Base-by-base conservation (phyloP, 2,113 vertebrate genomes). In the Platichthys flesus region DNA sequence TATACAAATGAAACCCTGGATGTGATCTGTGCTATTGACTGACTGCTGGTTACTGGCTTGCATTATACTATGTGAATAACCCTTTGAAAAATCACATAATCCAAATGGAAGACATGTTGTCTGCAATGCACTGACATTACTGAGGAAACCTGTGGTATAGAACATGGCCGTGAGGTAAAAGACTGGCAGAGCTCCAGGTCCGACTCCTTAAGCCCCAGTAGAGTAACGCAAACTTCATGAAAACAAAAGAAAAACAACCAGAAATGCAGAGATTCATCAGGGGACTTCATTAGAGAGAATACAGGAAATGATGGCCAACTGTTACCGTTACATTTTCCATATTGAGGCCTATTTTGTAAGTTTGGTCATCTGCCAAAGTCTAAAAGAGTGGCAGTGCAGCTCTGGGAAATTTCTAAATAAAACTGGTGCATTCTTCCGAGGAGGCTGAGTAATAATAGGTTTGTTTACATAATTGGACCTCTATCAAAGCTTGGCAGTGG, bases 381-480 rank as follows among this genome's bases (percentile, higher is more conserved):
- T 55, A 71, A 76, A 85, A 83, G 18, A 85, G 52, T 56, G 77
- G 47, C 57, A 71, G 15, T 15, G 49, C 31, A 35, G 62, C 83
- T 79, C 37, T 66, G 51, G 74, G 76, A 67, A 35, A 60, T 52
- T 56, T 85, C 75, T 69, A 84, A 85, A 85, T 85, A 69, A 83
- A 84, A 90, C 28, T 61, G 23, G 70, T 42, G 23, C 58, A 55
- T 71, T 78, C 68, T 82, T 78, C 31, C 0, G 20, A 67, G 64
- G 51, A 63, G 61, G 40, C 24, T 28, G 2, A 59, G 84, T 88
- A 92, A 91, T 90, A 81, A 88, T 76, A 84, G 85, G 80, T 86
- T 82, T 89, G 85, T 87, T 91, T 84, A 89, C 66, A 82, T 86
- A 85, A 86, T 81, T 88, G 84, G 77, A 70, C 58, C 47, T 78